Percentiles rank a stretch among this genome's conserved stretches.
These are phyloP conservation scores for Calliphora vicina DNA, from an alignment of 1,140 invertebrate genomes.

Conservation along the genomic window DNA sequence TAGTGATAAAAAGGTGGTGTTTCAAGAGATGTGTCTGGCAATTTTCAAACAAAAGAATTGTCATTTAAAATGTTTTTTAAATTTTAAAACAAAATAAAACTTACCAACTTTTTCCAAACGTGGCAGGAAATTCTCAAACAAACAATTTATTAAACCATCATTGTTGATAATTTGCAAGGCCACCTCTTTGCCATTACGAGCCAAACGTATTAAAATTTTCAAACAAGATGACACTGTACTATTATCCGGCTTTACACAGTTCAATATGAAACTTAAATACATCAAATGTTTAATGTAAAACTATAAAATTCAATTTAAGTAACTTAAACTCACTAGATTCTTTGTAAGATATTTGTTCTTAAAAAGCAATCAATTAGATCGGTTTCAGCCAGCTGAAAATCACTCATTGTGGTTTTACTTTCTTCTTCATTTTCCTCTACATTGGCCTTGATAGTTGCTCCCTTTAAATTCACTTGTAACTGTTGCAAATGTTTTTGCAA, in stretches of 20 bases:
- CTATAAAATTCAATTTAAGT: constrained; percentile 1
- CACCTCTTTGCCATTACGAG: constrained; percentile 72
- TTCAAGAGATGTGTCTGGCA: constrained; percentile 27
- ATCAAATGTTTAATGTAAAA: not conserved
- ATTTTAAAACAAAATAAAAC: not conserved
- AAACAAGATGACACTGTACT: constrained; percentile 73
- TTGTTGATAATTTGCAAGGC: constrained; percentile 68
- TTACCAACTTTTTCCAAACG: constrained; percentile 37
- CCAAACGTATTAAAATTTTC: constrained; percentile 75
- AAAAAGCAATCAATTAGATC: constrained; percentile 78
- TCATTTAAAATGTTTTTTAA: too few relatives aligned
- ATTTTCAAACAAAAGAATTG: constrained; percentile 13
- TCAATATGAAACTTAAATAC: constrained; percentile 73
- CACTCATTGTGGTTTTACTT: constrained; percentile 77
- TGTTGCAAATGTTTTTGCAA: constrained; percentile 54
- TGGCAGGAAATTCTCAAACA: constrained; percentile 71
- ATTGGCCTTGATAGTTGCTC: constrained; percentile 45
- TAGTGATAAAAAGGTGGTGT: constrained; percentile 47
- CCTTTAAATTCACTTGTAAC: constrained; percentile 57
- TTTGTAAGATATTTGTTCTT: constrained; percentile 78
- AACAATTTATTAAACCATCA: constrained; percentile 67
- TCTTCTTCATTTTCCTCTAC: constrained; percentile 65
- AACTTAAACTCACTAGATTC: constrained; percentile 67
- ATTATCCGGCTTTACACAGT: constrained; percentile 70
- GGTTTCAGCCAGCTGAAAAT: constrained; percentile 82